These are phyloP conservation scores for Drosophila paranaensis DNA, from an alignment of 2,888 invertebrate species.

Conservation along the genomic window DNA sequence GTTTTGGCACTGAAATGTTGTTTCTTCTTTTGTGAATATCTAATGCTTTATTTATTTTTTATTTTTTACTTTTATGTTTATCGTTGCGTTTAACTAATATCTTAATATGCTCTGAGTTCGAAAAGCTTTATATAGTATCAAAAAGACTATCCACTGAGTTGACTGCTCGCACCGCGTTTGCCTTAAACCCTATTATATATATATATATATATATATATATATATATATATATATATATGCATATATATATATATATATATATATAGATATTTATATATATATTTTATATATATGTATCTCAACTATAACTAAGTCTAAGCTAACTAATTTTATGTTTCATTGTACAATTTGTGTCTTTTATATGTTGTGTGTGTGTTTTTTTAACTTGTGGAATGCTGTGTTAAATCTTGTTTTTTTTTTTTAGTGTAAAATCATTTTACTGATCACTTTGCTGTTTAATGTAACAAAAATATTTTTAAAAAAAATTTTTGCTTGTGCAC, in stretches of 20 bases:
- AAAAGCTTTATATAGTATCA: conserved; percentile 57
- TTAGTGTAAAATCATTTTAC: conserved; percentile 74
- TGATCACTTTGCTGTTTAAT: conserved; percentile 75
- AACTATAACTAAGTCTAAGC: conserved; percentile 32
- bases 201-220: conserved; percentile 20
- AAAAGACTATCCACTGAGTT: conserved; percentile 76
- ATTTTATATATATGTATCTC: conserved; percentile 14
- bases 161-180: conserved; percentile 50
- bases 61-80: conserved; percentile 9
- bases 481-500: conserved; percentile 54
- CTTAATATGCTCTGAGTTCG: conserved; percentile 69
- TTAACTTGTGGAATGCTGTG: conserved; percentile 68
- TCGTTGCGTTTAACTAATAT: conserved; percentile 49
- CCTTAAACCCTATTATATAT: conserved; percentile 22
- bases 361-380: conserved; percentile 24
- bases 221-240: conserved; percentile 4
- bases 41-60: conserved; percentile 10
- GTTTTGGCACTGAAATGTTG: conserved; percentile 56
- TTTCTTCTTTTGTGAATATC: conserved; percentile 38
- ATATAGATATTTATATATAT: conserved; percentile 5
- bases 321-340: conserved; percentile 55
- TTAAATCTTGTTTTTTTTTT: conserved; percentile 44
- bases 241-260: conserved; percentile 17
- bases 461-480: conserved; percentile 52
- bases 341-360: conserved; percentile 73